Evolutionary conservation across 2,113 vertebrate species (phyloP), one percentile per base, ranked within the genome.

Genomic region (Petrocephalus zakoni): DNA sequence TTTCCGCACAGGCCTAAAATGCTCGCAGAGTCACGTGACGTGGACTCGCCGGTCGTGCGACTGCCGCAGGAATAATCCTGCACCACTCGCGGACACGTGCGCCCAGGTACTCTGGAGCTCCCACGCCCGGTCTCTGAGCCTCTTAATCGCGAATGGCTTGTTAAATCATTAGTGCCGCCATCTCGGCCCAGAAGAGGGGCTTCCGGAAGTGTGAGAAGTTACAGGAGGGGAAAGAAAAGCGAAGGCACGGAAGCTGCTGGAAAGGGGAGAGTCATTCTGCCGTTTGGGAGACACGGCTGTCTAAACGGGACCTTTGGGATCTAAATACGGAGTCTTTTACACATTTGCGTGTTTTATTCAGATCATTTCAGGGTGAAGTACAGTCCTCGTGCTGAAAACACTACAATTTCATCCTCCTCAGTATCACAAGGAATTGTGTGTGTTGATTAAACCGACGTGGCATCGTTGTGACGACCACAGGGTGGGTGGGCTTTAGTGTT

Each of bases 401-500:
- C 7, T 0, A 1, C 19, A 25, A 22, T 55, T 86, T 86, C 84
- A 86, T 37, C 19, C 29, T 19, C 72, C 21, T 29, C n/a, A 10
- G 22, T 25, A 34, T 53, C n/a, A 5, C 17, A 7, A 4, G 51
- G 49, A 85, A 37, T 86, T 5, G 15, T 2, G 51, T 34, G n/a
- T 29, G 84, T 34, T 86, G 84, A 86, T 86, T 49, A 25, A 52
- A 89, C 90, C 91, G 89, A 89, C 3, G 61, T 68, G 61, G 61
- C 61, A 68, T 29, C 61, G 25, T n/a, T 10, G 25, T 68, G 61
- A n/a, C 10, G n/a, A 68, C 51, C 94, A 94, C 94, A 94, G 95
- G 93, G 93, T 94, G 94, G 95, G 95, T 95, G 95, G 95, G 95
- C 93, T 95, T 94, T 95, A 94, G 94, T 94, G 91, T 78, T 87